Evolutionary conservation across 1,140 invertebrate genomes (phyloP), one percentile per base, ranked within the genome.

Genomic region (Drosophila micromelanica): DNA sequence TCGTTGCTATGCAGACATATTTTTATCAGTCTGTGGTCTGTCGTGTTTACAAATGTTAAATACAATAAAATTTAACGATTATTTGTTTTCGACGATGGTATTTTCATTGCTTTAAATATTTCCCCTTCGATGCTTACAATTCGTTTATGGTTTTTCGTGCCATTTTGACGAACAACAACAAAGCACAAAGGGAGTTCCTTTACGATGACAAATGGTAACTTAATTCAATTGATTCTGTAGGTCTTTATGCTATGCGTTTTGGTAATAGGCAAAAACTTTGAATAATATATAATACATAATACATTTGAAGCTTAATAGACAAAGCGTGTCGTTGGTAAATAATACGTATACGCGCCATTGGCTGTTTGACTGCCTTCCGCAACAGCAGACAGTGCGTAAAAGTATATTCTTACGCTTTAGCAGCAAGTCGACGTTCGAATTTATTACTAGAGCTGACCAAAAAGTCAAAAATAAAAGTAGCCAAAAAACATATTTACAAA

Each of bases 71-170:
- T 74, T 71, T 78, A 74, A 81, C 74, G 74, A 82, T 73, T 81
- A 81, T 81, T 81, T 65, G 70, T 63, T 82, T 78, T 71, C 11
- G 32, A 45, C 38, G 54, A 74, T 52, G 74, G 70, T 75, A 62
- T 82, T 82, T 75, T 61, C 68, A 69, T 78, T 49, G 64, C 60
- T 60, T 57, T 82, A 75, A 81, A 80, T 80, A 78, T 59, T 59
- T 71, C 56, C 69, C 69, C 57, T 13, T 12, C 54, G 51, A 61
- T 65, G 63, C 63, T 55, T 59, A 37, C 27, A 52, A 81, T 75
- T 74, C 78, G 56, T 82, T 81, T 78, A 78, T 73, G 74, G 79
- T 46, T 37, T 48, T 64, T 71, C 54, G 40, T 61, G 56, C 37
- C 45, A 63, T 74, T 70, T 57, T 17, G 42, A 37, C 20, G 13